phyloP scores from a whole-genome alignment of 2,888 invertebrate species.

The Euproctis similis region DNA sequence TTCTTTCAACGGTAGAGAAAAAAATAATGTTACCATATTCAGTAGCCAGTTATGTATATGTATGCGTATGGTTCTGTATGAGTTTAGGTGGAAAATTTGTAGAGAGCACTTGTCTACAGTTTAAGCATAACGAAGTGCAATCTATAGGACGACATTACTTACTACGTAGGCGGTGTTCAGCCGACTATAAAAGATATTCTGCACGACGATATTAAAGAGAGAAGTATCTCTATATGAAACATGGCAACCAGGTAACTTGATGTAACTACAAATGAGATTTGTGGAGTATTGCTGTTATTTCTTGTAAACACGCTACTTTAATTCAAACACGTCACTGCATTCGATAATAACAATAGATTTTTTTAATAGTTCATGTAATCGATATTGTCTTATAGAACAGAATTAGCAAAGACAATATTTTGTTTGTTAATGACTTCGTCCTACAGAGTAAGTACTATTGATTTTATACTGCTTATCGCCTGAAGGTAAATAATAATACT shows the following conservation, averaged over 20 bases:
- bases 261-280: constrained; percentile 4
- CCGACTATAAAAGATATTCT: constrained; percentile 18
- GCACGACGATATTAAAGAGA: constrained; percentile 9
- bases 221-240: constrained; percentile 17
- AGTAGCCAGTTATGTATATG: too few relatives aligned
- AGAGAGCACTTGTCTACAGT: constrained; percentile 57
- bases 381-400: too few relatives aligned
- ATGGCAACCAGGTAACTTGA: constrained; percentile 10
- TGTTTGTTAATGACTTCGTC: too few relatives aligned
- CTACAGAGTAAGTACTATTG: too few relatives aligned
- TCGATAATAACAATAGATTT: background rate
- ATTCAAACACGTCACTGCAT: too few relatives aligned
- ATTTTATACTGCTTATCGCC: too few relatives aligned
- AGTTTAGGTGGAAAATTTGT: constrained; percentile 26
- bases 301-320: constrained; percentile 1
- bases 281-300: constrained; percentile 6
- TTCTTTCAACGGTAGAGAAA: too few relatives aligned
- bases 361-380: background rate
- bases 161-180: constrained; percentile 28
- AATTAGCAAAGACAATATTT: too few relatives aligned
- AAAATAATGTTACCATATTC: too few relatives aligned
- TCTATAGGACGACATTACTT: constrained; percentile 46
- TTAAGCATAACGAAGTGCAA: constrained; percentile 61
- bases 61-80: too few relatives aligned
- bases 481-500: too few relatives aligned